phyloP scores from a whole-genome alignment of 1,140 invertebrate genomes.

The Rhopalosiphum padi region DNA sequence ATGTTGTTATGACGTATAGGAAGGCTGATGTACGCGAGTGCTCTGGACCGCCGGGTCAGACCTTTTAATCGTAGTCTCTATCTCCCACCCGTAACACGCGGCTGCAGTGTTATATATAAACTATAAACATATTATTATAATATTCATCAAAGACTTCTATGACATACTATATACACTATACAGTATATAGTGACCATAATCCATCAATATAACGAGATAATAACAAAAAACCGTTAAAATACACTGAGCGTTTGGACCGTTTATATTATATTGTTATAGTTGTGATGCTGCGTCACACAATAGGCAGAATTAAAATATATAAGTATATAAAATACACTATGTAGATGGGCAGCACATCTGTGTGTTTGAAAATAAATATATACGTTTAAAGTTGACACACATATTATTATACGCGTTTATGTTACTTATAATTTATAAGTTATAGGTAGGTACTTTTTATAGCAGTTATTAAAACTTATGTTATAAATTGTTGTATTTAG shows the following conservation, averaged over 20 bases:
- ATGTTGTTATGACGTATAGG: background rate
- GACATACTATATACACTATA: background rate
- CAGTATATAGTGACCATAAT: background rate
- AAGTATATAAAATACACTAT: background rate
- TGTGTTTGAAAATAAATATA: background rate
- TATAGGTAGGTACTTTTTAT: background rate
- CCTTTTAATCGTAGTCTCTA: background rate
- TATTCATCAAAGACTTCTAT: background rate
- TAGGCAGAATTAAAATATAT: background rate
- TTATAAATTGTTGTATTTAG: background rate
- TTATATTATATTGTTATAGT: background rate
- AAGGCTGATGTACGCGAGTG: background rate
- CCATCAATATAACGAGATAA: conserved; percentile 1
- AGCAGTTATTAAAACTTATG: background rate
- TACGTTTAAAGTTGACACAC: background rate
- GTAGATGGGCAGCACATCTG: background rate
- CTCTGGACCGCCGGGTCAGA: background rate
- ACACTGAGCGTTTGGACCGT: background rate
- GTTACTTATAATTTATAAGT: no score
- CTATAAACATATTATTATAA: background rate
- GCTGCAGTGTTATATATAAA: background rate
- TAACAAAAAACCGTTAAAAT: conserved; percentile 6
- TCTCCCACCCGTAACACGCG: background rate
- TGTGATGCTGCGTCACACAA: background rate
- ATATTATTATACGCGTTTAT: background rate